A percentile compares a stretch with the other conserved stretches of the same genome.
phyloP scores from a whole-genome alignment of 2,113 vertebrate species.

The Axis porcinus region DNA sequence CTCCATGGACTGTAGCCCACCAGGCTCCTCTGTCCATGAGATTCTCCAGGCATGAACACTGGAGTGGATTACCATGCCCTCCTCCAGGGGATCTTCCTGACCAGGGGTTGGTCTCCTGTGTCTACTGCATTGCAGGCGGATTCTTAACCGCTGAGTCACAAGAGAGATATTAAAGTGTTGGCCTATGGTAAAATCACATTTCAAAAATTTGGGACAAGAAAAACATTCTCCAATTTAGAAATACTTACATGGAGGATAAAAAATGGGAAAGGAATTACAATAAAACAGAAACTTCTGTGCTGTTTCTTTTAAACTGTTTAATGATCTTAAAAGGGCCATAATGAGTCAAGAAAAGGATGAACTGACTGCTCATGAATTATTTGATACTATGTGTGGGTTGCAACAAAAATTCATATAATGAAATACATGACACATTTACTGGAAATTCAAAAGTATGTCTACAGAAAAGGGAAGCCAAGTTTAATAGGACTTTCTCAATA shows the following conservation, averaged over 20 bases:
- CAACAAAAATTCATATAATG: not conserved
- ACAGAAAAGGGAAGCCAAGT: not conserved
- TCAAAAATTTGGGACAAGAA: not conserved
- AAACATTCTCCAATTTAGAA: not conserved
- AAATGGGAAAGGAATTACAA: not conserved
- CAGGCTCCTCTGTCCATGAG: not conserved
- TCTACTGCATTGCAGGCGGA: not conserved
- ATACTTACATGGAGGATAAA: not conserved
- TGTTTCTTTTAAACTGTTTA: not conserved
- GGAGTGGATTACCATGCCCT: rapidly evolving
- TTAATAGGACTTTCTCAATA: not conserved
- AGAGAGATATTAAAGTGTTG: slow-evolving; percentile 1
- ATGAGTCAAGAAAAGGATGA: not conserved
- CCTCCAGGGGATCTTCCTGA: not conserved
- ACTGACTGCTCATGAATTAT: not conserved
- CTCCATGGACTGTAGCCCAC: rapidly evolving
- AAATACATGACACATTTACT: not conserved
- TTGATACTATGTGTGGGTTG: not conserved
- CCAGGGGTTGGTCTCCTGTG: not conserved
- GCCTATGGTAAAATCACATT: not conserved
- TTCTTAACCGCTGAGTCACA: not conserved
- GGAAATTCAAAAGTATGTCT: not conserved
- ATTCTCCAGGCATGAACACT: not conserved
- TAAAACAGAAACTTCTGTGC: not conserved
- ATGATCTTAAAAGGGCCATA: not conserved